Evolutionary conservation across 2,797 vertebrate species (phyloP).

Genomic region (Eulemur mongoz): DNA sequence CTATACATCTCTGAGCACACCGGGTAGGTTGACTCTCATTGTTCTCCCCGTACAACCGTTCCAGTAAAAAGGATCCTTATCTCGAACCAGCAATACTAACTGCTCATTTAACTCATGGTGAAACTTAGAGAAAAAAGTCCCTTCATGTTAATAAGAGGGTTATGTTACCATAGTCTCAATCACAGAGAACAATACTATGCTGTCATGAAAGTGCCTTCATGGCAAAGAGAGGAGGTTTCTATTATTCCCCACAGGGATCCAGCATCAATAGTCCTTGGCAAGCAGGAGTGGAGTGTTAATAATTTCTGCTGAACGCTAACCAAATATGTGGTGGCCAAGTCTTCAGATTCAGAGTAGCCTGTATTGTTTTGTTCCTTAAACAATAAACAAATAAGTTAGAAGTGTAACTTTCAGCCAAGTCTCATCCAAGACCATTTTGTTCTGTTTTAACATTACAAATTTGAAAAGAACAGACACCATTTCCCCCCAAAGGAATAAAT

Average conservation of each 20-base stretch:
- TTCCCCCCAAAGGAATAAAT: conserved; percentile 6
- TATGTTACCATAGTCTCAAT: neutral
- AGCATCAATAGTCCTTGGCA: neutral
- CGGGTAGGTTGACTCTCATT: neutral
- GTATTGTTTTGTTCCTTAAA: conserved; percentile 22
- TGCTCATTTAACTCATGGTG: neutral
- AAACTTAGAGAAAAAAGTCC: conserved; percentile 4
- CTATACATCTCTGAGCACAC: neutral
- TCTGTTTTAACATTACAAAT: conserved; percentile 45
- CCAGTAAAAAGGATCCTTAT: neutral
- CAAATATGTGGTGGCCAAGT: neutral
- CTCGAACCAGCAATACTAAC: neutral
- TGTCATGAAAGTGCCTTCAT: neutral
- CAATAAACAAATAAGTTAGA: conserved; percentile 53
- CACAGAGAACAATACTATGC: neutral
- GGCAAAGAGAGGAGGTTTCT: neutral
- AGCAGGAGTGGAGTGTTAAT: conserved; percentile 15
- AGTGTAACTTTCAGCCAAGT: conserved; percentile 17
- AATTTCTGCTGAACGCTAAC: neutral
- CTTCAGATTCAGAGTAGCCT: conserved; percentile 22
- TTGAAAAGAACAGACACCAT: conserved; percentile 16
- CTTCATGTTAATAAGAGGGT: neutral
- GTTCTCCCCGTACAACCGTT: neutral
- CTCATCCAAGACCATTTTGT: conserved; percentile 45
- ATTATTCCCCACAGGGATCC: neutral